Conservation (phyloP, 1,140 invertebrate genomes). For the Drosophila kohkoa region DNA sequence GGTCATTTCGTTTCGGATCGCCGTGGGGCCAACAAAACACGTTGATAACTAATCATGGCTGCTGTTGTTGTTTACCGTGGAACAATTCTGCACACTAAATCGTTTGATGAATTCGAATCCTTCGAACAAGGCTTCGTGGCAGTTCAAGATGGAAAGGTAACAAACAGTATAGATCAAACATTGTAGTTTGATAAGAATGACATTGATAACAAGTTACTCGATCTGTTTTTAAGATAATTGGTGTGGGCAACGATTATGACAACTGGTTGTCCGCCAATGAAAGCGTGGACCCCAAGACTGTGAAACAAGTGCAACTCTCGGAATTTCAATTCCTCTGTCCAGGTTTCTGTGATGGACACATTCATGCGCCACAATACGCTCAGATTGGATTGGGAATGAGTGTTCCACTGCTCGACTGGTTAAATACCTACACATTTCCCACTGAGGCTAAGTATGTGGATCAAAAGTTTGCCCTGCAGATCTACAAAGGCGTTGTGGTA, state of each 20-base stretch:
- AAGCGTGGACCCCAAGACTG: background rate
- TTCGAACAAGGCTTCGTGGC: conserved; percentile 71
- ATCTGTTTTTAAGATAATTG: conserved; percentile 58
- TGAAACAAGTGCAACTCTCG: conserved; percentile 81
- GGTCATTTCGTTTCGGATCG: conserved; percentile 21
- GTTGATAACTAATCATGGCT: conserved; percentile 44
- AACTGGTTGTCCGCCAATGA: conserved; percentile 31
- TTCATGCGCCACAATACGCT: conserved; percentile 95
- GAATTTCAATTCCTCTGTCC: conserved; percentile 91
- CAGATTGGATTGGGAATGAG: conserved; percentile 94
- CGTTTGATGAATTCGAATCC: conserved; percentile 73
- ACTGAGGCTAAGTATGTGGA: conserved; percentile 91
- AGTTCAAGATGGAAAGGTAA: conserved; percentile 69
- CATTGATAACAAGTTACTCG: background rate
- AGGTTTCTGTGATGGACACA: conserved; percentile 95
- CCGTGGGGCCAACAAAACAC: conserved; percentile 8
- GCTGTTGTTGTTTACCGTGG: conserved; percentile 63
- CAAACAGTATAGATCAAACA: too few relatives aligned
- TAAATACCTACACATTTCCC: conserved; percentile 94
- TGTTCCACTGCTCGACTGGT: conserved; percentile 92
- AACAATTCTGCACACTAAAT: conserved; percentile 74
- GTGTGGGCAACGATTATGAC: conserved; percentile 58
- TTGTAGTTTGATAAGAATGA: background rate
- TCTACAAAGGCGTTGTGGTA: conserved; percentile 93
- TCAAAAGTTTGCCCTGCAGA: conserved; percentile 88